Conservation (phyloP, 1,140 invertebrate species). For the Drosophila tani region DNA sequence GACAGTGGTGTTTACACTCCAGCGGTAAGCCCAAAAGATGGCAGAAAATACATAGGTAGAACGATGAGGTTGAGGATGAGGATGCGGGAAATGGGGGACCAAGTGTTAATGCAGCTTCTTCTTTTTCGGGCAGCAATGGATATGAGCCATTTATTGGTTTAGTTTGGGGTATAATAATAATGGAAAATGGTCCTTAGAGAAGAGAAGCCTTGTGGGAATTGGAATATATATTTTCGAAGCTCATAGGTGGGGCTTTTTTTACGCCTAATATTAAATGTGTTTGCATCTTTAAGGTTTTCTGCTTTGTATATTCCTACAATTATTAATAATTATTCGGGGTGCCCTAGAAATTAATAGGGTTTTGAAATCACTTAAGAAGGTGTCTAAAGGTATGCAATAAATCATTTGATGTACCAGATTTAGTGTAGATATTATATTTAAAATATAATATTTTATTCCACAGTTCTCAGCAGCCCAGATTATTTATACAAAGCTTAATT, state of each 20-base stretch:
- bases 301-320: too few species aligned
- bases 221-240: slow-evolving; percentile 1
- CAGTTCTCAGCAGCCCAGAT: too few species aligned
- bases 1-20: slow-evolving; percentile 75
- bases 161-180: slow-evolving; percentile 14
- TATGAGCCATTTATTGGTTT: slow-evolving; percentile 19
- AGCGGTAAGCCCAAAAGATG: slow-evolving; percentile 28
- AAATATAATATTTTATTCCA: too few species aligned
- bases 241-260: neutral
- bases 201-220: neutral
- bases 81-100: slow-evolving; percentile 12
- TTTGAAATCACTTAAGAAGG: too few species aligned
- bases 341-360: too few species aligned
- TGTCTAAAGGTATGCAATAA: too few species aligned
- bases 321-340: too few species aligned
- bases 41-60: neutral
- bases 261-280: neutral
- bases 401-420: too few species aligned
- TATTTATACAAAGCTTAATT: too few species aligned
- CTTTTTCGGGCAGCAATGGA: slow-evolving; percentile 8
- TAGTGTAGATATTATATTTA: too few species aligned
- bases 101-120: slow-evolving; percentile 42
- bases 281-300: too few species aligned
- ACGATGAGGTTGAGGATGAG: neutral
- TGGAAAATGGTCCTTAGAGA: neutral